phyloP scores from a whole-genome alignment of 2,888 invertebrate species.

The Cephalotes varians region DNA sequence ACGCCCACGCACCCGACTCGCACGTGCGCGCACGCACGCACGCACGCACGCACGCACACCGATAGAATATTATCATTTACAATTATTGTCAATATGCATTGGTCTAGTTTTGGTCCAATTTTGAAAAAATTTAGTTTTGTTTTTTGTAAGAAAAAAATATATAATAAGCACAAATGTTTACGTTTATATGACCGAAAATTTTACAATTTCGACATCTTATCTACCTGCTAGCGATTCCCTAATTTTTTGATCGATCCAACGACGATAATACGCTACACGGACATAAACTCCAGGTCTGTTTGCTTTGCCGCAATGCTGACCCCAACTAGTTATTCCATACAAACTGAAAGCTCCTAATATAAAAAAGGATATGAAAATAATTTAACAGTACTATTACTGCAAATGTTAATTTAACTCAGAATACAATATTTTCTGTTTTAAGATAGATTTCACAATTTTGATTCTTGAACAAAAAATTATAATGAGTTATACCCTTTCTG shows the following conservation, averaged over 20 bases:
- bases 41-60: too few relatives aligned
- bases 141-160: neutral
- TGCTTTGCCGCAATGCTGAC: constrained; percentile 91
- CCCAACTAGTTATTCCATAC: constrained; percentile 92
- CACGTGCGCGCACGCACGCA: too few relatives aligned
- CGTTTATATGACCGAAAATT: neutral
- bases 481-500: neutral
- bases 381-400: neutral
- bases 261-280: constrained; percentile 88
- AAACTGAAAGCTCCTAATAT: constrained; percentile 88
- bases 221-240: constrained; percentile 79
- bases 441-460: neutral
- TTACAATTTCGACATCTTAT: constrained; percentile 59
- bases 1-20: too few relatives aligned
- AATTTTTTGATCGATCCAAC: constrained; percentile 90
- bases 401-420: neutral
- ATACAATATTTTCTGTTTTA: neutral
- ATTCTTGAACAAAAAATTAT: neutral
- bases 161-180: neutral
- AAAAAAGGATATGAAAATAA: constrained; percentile 1
- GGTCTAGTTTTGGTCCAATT: neutral
- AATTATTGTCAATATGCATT: neutral
- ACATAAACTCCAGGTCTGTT: constrained; percentile 93
- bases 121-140: neutral
- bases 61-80: neutral